Evolutionary conservation across 2,113 vertebrate species (phyloP), one percentile per base, ranked within the genome.

Genomic region (Zosterops hypoxanthus): DNA sequence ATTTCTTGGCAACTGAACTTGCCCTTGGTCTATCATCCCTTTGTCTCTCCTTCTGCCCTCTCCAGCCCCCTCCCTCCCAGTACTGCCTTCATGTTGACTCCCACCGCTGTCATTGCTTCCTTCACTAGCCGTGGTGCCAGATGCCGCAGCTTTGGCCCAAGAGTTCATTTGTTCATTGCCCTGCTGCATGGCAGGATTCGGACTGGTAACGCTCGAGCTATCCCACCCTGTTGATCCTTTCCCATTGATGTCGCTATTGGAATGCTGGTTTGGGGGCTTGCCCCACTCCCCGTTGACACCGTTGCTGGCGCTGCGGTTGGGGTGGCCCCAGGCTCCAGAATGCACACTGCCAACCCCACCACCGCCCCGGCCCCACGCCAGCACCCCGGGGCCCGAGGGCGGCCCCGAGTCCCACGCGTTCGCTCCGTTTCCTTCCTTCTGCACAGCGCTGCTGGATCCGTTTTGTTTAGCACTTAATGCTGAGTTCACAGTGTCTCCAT

Each of bases 201-300:
- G 98, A 95, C 97, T 92, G 96, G 93, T 87, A 86, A 89, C 95
- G 5, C 94, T 95, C 47, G 98, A 93, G 88, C 97, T 88, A 16
- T 99, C 99, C 99, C 99, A 99, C 93, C 98, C 98, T 96, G 98
- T 46, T 56, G 98, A 96, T 94, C 98, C 98, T 97, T 98, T 98
- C 95, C 97, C 98, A 23, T 39, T 97, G 97, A 98, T 98, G 95
- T 98, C 95, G 19, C 98, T 97, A 82, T 69, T 98, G 98, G 98
- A 98, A 98, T 98, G 98, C 98, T 98, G 98, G 97, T 97, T 98
- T 29, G 97, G 95, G 96, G 97, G 79, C 96, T 98, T 98, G 42
- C 97, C 98, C 98, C 98, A 98, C 20, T 99, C 98, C 34, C 98
- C 98, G 36, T 97, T 98, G 80, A 98, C 97, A 39, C 98, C 94